These are phyloP conservation scores for Drosophila carrolli DNA, from an alignment of 1,140 invertebrate species.

Conservation along the genomic window DNA sequence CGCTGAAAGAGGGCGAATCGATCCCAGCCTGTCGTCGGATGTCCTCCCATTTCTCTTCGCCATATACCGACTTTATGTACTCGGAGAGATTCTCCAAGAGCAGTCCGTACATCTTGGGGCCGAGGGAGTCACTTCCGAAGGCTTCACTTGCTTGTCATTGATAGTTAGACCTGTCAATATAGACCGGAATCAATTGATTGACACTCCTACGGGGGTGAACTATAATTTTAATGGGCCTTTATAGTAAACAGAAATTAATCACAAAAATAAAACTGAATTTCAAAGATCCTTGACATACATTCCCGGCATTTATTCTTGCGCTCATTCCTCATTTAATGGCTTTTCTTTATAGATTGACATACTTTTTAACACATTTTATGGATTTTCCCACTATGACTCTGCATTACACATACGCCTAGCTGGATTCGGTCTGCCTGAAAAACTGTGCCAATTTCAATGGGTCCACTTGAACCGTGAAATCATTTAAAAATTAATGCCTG, in stretches of 20 bases:
- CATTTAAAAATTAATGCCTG: constrained; percentile 31
- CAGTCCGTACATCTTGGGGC: constrained; percentile 94
- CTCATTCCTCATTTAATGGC: constrained; percentile 5
- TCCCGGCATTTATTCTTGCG: neutral
- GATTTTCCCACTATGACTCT: constrained; percentile 12
- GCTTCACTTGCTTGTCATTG: constrained; percentile 34
- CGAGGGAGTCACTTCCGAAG: constrained; percentile 1
- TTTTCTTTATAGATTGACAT: constrained; percentile 16
- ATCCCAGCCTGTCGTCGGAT: constrained; percentile 92
- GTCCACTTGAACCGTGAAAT: constrained; percentile 29
- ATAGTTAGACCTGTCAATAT: constrained; percentile 23
- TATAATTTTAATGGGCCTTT: neutral
- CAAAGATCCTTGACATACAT: constrained; percentile 30
- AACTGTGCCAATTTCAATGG: constrained; percentile 44
- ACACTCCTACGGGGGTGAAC: neutral
- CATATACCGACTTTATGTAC: constrained; percentile 95
- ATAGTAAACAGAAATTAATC: neutral
- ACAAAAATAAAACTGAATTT: constrained; percentile 3
- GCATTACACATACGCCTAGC: constrained; percentile 34
- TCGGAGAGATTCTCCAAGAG: constrained; percentile 96
- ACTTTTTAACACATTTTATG: constrained; percentile 21
- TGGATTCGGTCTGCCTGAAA: constrained; percentile 33
- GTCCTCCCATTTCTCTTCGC: constrained; percentile 96
- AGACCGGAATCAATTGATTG: constrained; percentile 28
- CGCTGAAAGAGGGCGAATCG: constrained; percentile 94